Base-by-base conservation (phyloP, 2,888 invertebrate genomes). In the Drosophila affinis region DNA sequence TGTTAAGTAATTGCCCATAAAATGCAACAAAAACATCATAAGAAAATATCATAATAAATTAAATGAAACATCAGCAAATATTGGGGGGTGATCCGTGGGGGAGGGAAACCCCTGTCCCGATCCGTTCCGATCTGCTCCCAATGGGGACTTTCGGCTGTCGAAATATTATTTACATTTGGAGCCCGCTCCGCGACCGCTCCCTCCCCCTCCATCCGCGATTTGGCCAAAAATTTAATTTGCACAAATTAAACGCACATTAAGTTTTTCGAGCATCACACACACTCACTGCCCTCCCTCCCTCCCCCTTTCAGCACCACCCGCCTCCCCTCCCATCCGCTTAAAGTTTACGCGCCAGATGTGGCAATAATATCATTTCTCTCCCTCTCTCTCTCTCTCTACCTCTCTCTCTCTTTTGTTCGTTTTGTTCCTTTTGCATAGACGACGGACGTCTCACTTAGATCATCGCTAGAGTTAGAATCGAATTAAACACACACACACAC, bases 391-490 rank as follows among this genome's bases (percentile, higher is more conserved):
- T 39, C 39, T 9, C 29, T 9, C 9, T 29, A 7, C 9, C 29
- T 1, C 29, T 29, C 29, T 3, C 32, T 2, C 39, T 14, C 14
- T n/a, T 3, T 39, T 39, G n/a, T 7, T 14, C n/a, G 14, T 39
- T 39, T 39, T 14, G 5, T 39, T 39, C 39, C 39, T 60, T 72
- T 60, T 72, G 72, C 64, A 59, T 52, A 52, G 65, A 65, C 70
- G 77, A 76, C 84, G 83, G 77, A 76, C 87, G 81, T 79, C 83
- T 78, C 88, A 89, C 85, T 90, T 90, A 90, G 90, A 90, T 90
- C 90, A 90, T 90, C 90, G 90, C 87, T 81, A 82, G 81, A 90
- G 87, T 90, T 90, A 90, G 90, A 85, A 88, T 78, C 77, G 75
- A 87, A 84, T 88, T 87, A 88, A 80, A 71, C 83, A 85, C 82